Percentiles rank a stretch among this genome's conserved stretches.
These are phyloP conservation scores for Cottus gobio DNA, from an alignment of 2,113 vertebrate genomes.

Conservation along the genomic window DNA sequence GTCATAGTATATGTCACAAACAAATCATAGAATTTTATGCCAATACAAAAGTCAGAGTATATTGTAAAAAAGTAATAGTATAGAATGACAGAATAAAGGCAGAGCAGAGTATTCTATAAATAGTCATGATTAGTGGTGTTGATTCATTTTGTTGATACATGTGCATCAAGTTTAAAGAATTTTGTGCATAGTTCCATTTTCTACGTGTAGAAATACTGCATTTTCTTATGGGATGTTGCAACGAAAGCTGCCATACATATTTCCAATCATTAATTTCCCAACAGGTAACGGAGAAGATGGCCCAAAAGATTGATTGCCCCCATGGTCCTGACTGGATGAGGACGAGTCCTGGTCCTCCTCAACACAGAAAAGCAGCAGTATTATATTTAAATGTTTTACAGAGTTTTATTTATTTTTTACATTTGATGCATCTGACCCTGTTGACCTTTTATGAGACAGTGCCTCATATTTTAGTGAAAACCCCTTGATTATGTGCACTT, in stretches of 20 bases:
- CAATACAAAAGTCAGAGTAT: background rate
- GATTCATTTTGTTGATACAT: no score
- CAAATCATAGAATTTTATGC: background rate
- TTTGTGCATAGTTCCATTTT: no score
- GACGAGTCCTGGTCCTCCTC: conserved; percentile 39
- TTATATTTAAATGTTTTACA: conserved; percentile 72
- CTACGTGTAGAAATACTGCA: no score
- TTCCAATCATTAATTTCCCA: conserved; percentile 6
- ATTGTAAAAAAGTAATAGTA: background rate
- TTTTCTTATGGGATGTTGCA: background rate
- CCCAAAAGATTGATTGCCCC: conserved; percentile 76
- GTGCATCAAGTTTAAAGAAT: no score
- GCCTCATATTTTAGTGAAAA: conserved; percentile 78
- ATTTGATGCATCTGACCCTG: conserved; percentile 63
- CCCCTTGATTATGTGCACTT: conserved; percentile 66
- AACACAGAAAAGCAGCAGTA: conserved; percentile 59
- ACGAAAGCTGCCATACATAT: background rate
- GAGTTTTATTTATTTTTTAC: conserved; percentile 76
- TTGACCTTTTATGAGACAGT: conserved; percentile 78
- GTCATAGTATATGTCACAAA: background rate
- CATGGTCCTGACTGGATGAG: conserved; percentile 26
- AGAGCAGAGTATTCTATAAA: no score
- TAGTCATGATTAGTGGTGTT: no score
- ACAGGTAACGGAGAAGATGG: conserved; percentile 83
- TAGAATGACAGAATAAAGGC: no score